Conservation (phyloP, 2,888 invertebrate genomes). For the Osmoderma eremita region DNA sequence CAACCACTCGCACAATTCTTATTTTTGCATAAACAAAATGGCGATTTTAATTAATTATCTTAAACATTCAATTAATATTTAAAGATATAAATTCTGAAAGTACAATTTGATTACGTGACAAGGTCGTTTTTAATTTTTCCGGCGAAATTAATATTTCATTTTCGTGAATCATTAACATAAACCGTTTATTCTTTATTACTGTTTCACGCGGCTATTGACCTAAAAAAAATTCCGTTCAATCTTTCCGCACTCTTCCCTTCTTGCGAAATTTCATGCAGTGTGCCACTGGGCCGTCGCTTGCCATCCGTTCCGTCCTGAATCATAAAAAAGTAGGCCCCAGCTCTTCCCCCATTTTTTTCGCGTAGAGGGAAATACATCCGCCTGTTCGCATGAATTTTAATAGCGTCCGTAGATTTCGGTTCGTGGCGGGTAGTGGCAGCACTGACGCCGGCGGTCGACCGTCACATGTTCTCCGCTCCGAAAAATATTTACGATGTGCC, state of each 20-base stretch:
- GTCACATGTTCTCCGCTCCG: constrained; percentile 22
- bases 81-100: too few species aligned
- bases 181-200: too few species aligned
- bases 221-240: background rate
- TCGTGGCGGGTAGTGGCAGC: constrained; percentile 11
- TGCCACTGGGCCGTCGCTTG: constrained; percentile 13
- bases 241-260: background rate
- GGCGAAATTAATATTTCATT: too few species aligned
- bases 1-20: too few species aligned
- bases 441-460: constrained; percentile 11
- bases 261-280: constrained; percentile 11
- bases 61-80: too few species aligned
- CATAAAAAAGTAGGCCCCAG: constrained; percentile 22
- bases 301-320: constrained; percentile 19
- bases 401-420: constrained; percentile 27
- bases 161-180: too few species aligned
- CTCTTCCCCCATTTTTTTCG: constrained; percentile 3
- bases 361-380: background rate
- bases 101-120: too few species aligned
- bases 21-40: too few species aligned
- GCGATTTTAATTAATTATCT: too few species aligned
- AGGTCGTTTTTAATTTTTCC: too few species aligned
- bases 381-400: constrained; percentile 37
- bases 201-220: constrained; percentile 19
- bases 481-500: constrained; percentile 33